Evolutionary conservation across 2,888 invertebrate species (phyloP).

Genomic region (Drosophila anomalata): DNA sequence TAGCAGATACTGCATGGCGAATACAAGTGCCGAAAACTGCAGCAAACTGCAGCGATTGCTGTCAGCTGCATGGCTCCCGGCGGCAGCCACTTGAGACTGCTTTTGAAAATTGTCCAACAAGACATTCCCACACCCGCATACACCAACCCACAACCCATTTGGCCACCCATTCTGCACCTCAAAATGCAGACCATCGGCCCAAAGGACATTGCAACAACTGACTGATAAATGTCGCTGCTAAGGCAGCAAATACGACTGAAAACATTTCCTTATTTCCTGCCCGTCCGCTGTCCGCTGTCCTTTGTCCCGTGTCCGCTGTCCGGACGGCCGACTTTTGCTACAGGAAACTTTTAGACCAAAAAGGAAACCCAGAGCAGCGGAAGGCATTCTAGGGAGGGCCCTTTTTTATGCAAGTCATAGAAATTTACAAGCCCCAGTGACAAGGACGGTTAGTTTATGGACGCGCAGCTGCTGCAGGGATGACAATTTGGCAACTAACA

Average conservation of each 20-base stretch:
- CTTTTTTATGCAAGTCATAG: conserved; percentile 80
- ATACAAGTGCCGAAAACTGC: conserved; percentile 43
- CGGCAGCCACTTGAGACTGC: conserved; percentile 73
- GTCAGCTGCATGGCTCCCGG: conserved; percentile 40
- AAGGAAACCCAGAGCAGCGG: conserved; percentile 73
- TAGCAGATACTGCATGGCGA: conserved; percentile 15
- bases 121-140: conserved; percentile 43
- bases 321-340: conserved; percentile 41
- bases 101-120: conserved; percentile 79
- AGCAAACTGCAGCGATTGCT: conserved; percentile 40
- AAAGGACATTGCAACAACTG: conserved; percentile 70
- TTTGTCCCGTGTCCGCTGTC: conserved; percentile 28
- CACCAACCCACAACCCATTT: conserved; percentile 13
- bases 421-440: conserved; percentile 79
- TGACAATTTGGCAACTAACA: conserved; percentile 31
- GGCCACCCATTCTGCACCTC: conserved; percentile 12
- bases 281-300: conserved; percentile 27
- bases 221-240: conserved; percentile 78
- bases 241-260: conserved; percentile 76
- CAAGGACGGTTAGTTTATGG: conserved; percentile 73
- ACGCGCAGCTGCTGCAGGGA: conserved; percentile 34
- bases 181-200: conserved; percentile 38
- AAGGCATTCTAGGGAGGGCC: conserved; percentile 66
- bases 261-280: conserved; percentile 79
- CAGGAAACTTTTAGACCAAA: conserved; percentile 79